Base-by-base conservation (phyloP, 30 jellyfish, hydroid and myxozoan genomes). In the Turritopsis rubra region DNA sequence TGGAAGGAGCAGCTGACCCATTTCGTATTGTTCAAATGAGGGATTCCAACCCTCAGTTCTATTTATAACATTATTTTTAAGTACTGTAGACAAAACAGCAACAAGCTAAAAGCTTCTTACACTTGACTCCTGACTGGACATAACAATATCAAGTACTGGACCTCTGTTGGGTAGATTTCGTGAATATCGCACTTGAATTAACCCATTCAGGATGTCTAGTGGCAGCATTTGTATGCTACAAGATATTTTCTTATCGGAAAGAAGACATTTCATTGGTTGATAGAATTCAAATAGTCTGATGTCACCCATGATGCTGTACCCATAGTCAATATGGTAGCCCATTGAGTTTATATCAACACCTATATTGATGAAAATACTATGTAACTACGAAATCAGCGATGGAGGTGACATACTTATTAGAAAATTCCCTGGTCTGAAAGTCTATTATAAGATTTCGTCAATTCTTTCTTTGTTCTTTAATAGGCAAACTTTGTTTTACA, bases 121-220 rank as follows among this genome's bases (percentile, higher is more conserved):
- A 53, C 53, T 77, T 0, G 71, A 28, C 9, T 77, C 71, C 0
- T 28, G 73, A 25, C 71, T 77, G 1, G 66, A 53, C 28, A 77
- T 18, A 0, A 29, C 28, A 0, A 77, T n/a, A 77, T n/a, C 53
- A 18, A 77, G 53, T n/a, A 24, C 85, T 29, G 85, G 85, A 18
- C 85, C 85, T 25, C 29, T 77, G 72, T 77, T 29, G 29, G 71
- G 71, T 77, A 52, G 28, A 1, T 30, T 77, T 77, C 53, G 41
- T 1, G 85, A 77, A 28, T 77, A 60, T 18, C 85, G 66, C 18
- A 77, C 66, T 30, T 77, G 66, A 26, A 28, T 52, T 1, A 77
- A 66, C 1, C 85, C 85, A 24, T 29, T 28, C 78, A 77, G 41
- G 25, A 77, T 60, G 25, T 77, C 73, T 16, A 77, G 19, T 0